Evolutionary conservation across 2,888 invertebrate species (phyloP), one percentile per base, ranked within the genome.

Genomic region (Aproaerema taeniolella): DNA sequence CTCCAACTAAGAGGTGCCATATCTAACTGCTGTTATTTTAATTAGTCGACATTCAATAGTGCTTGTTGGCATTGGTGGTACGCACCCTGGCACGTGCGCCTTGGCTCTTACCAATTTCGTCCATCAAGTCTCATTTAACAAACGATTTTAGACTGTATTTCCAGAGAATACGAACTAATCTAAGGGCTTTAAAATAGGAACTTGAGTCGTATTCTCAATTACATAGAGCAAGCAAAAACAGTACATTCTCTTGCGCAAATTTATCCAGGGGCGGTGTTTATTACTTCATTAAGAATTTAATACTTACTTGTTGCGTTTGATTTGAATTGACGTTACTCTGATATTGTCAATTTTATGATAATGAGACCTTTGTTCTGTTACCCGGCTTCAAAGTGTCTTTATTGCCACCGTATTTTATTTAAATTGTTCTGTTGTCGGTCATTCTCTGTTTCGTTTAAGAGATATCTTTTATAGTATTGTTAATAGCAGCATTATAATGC

Each of bases 161-260:
- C n/a, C n/a, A n/a, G n/a, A n/a, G n/a, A n/a, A n/a, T n/a, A n/a
- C n/a, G n/a, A n/a, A n/a, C n/a, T n/a, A n/a, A n/a, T n/a, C n/a
- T n/a, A n/a, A n/a, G n/a, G n/a, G n/a, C n/a, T n/a, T n/a, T n/a
- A n/a, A n/a, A n/a, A n/a, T n/a, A n/a, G n/a, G n/a, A n/a, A n/a
- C n/a, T n/a, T n/a, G n/a, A n/a, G 30, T 33, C 32, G 40, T 39
- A 40, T 37, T 39, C 39, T 33, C 58, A 61, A 61, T 57, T 54
- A 60, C 54, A 53, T 45, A 53, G 53, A 53, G 50, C 54, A 54
- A 49, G 53, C 55, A 49, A 54, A 63, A 60, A 56, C 55, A 52
- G 53, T 53, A 60, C 62, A 62, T 57, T 55, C 58, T 42, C 39
- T 47, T 47, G 31, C 47, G 47, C 53, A 58, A 57, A 50, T 45